Evolutionary conservation across 2,797 vertebrate species (phyloP).

Genomic region (Anabacerthia variegaticeps): DNA sequence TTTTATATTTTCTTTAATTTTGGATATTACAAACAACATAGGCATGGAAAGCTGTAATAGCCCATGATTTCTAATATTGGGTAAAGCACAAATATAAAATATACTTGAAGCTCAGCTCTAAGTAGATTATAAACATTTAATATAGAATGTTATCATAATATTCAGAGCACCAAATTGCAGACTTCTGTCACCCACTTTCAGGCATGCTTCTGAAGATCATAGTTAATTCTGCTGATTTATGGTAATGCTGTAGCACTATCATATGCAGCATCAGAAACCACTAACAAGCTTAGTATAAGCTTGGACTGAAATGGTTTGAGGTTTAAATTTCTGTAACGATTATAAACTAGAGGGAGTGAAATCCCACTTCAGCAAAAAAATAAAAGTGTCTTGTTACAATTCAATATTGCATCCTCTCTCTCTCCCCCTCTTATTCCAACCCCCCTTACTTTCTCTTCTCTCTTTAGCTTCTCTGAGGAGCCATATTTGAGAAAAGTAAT

Average conservation of each 20-base stretch:
- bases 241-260: conserved; percentile 95
- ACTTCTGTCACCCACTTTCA: conserved; percentile 95
- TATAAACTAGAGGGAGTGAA: conserved; percentile 91
- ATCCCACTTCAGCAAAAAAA: conserved; percentile 95
- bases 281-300: conserved; percentile 99
- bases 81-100: conserved; percentile 93
- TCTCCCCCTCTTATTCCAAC: conserved; percentile 64
- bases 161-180: conserved; percentile 97
- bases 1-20: conserved; percentile 69
- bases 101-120: conserved; percentile 94
- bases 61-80: conserved; percentile 80
- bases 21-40: conserved; percentile 66
- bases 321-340: conserved; percentile 99
- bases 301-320: conserved; percentile 96
- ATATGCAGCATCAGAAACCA: conserved; percentile 92
- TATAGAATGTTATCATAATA: conserved; percentile 99
- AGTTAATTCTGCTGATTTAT: conserved; percentile 99
- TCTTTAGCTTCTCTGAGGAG: conserved; percentile 63
- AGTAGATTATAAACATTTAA: conserved; percentile 99
- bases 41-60: conserved; percentile 67
- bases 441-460: conserved; percentile 65
- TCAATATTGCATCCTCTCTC: conserved; percentile 58
- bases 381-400: conserved; percentile 69
- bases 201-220: conserved; percentile 96
- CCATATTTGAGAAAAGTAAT: conserved; percentile 70